A percentile compares a stretch with the other conserved stretches of the same genome.
Evolutionary conservation across 2,113 vertebrate genomes (phyloP).

Genomic region (Cavia aperea): DNA sequence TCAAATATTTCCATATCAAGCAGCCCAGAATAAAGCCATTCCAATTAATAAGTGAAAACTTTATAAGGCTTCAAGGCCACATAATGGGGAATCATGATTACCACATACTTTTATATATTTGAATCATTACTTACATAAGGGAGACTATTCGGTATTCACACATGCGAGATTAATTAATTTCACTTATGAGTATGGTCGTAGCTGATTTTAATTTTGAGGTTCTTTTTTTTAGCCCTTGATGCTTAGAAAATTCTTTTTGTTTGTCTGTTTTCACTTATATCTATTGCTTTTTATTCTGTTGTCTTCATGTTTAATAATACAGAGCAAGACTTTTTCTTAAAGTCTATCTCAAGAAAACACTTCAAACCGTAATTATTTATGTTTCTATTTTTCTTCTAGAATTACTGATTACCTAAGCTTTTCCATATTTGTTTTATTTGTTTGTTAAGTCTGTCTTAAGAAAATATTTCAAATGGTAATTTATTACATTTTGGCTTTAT

Average conservation of each 20-base stretch:
- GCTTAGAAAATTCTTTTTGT: neutral
- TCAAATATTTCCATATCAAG: too few relatives aligned
- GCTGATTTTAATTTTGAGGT: neutral
- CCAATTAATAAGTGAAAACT: too few relatives aligned
- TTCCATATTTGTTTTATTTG: neutral
- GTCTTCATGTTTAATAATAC: neutral
- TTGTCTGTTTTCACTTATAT: neutral
- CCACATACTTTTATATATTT: too few relatives aligned
- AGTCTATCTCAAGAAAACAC: neutral
- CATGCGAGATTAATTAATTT: too few relatives aligned
- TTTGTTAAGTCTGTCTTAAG: neutral
- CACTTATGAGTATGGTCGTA: neutral
- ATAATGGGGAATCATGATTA: too few relatives aligned
- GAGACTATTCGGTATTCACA: too few relatives aligned
- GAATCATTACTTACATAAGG: too few relatives aligned
- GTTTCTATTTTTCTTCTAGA: neutral
- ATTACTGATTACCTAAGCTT: neutral
- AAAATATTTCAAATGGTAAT: neutral
- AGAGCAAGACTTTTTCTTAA: neutral
- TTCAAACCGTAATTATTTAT: neutral
- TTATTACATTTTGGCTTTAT: neutral
- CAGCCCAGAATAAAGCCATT: too few relatives aligned
- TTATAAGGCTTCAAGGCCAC: too few relatives aligned
- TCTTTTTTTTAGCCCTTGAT: neutral
- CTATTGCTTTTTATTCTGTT: neutral